A percentile compares a stretch with the other conserved stretches of the same genome.
Evolutionary conservation across 2,797 vertebrate genomes (phyloP).

Genomic region (Macrochelys suwanniensis): DNA sequence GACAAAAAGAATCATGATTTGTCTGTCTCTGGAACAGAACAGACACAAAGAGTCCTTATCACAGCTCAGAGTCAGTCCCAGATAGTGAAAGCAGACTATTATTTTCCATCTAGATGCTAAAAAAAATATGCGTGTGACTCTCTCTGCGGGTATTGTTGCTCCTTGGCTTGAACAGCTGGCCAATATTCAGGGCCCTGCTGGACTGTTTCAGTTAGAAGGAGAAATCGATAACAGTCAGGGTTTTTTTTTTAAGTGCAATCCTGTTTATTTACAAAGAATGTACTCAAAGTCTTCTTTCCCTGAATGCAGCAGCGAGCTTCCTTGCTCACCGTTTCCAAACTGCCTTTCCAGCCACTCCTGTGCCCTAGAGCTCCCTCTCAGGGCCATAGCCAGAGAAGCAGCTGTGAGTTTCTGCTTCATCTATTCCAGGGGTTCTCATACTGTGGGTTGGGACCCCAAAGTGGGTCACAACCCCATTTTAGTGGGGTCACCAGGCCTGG

Average conservation of each 20-base stretch:
- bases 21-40: not conserved
- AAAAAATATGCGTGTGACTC: not conserved
- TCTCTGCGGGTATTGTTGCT: rapidly evolving
- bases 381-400: not conserved
- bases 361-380: not conserved
- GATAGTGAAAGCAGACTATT: not conserved
- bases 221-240: not conserved
- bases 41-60: not conserved
- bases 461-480: too few species aligned
- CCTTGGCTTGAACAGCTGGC: not conserved
- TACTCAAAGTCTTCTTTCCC: not conserved
- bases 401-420: not conserved
- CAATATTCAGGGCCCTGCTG: not conserved
- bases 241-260: not conserved
- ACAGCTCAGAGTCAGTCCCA: not conserved
- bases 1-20: not conserved
- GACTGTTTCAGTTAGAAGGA: not conserved
- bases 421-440: too few species aligned
- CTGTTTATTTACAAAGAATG: not conserved
- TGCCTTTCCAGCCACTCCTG: not conserved
- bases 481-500: too few species aligned
- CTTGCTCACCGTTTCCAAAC: not conserved
- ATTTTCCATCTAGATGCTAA: not conserved
- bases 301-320: not conserved
- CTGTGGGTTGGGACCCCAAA: too few species aligned